phyloP scores from a whole-genome alignment of 2,888 invertebrate genomes.

The Exephanes ischioxanthus region DNA sequence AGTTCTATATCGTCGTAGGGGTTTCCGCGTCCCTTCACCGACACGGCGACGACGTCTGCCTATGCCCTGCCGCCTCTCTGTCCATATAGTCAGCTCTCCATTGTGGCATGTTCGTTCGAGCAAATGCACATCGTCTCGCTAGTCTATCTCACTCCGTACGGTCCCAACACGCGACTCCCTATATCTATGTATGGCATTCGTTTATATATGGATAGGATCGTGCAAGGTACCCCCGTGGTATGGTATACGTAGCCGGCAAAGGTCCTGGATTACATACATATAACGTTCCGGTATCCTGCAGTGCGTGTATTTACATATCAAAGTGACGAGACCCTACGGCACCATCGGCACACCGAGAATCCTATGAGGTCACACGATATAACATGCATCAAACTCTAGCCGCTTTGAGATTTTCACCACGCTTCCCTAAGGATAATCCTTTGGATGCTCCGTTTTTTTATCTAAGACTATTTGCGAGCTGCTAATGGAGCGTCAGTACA shows the following conservation, averaged over 20 bases:
- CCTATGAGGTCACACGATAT: conserved; percentile 64
- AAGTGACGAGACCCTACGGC: conserved; percentile 79
- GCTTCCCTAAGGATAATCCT: conserved; percentile 64
- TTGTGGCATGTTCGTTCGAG: conserved; percentile 83
- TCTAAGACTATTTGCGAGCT: conserved; percentile 64
- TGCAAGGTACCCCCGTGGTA: conserved; percentile 30
- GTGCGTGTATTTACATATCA: conserved; percentile 84
- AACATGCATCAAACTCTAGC: conserved; percentile 53
- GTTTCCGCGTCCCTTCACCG: conserved; percentile 61
- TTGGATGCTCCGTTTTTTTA: conserved; percentile 72
- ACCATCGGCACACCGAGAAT: conserved; percentile 61
- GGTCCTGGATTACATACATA: conserved; percentile 61
- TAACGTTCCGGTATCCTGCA: conserved; percentile 75
- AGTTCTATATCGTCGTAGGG: conserved; percentile 55
- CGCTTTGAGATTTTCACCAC: conserved; percentile 55
- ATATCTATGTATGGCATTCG: conserved; percentile 27
- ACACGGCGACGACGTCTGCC: conserved; percentile 60
- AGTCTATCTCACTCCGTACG: conserved; percentile 52
- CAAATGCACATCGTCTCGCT: conserved; percentile 82
- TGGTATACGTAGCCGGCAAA: conserved; percentile 51
- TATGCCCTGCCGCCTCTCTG: conserved; percentile 38
- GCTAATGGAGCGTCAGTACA: conserved; percentile 60
- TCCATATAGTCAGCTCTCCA: conserved; percentile 79
- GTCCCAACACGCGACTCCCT: conserved; percentile 53
- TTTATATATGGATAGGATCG: conserved; percentile 42